These are phyloP conservation scores for Felis catus DNA, from an alignment of 2,113 vertebrate genomes.

Conservation along the genomic window F.catus_Fca126_mat1.0 CM031428.1:48737501-48738000, in stretches of 20 bases:
- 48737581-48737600: neutral
- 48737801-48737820: neutral
- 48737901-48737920: slow-evolving; percentile 36
- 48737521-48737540: neutral
- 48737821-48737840: neutral
- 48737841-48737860: neutral
- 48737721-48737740: neutral
- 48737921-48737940: slow-evolving; percentile 41
- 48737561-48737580: neutral
- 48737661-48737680: neutral
- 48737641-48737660: neutral
- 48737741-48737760: neutral
- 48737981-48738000: slow-evolving; percentile 10
- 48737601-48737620: neutral
- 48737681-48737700: neutral
- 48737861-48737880: slow-evolving; percentile 55
- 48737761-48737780: neutral
- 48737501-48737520: neutral
- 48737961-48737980: neutral
- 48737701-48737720: neutral
- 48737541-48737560: neutral
- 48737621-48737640: neutral
- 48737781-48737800: neutral
- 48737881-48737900: slow-evolving; percentile 23
- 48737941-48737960: neutral